phyloP scores from a whole-genome alignment of 2,113 vertebrate species.

The Uria aalge region DNA sequence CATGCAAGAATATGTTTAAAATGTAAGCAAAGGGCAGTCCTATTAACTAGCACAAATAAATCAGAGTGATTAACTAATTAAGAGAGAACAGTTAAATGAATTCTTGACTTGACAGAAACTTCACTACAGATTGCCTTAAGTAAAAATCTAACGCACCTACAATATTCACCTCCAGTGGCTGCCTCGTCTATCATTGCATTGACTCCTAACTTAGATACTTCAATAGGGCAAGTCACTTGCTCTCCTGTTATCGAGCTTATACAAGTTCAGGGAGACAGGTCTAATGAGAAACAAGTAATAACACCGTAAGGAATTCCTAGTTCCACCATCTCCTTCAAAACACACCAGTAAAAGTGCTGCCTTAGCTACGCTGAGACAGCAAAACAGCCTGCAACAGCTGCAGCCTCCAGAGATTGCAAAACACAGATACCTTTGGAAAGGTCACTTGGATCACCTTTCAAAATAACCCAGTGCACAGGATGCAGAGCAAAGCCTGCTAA shows the following conservation, averaged over 20 bases:
- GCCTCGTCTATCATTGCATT: not conserved
- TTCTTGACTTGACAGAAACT: not conserved
- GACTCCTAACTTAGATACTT: not conserved
- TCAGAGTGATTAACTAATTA: not conserved
- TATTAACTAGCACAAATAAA: not conserved
- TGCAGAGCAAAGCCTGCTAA: conserved; percentile 48
- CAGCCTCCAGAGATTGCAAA: conserved; percentile 55
- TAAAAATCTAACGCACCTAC: not conserved
- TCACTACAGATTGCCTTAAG: not conserved
- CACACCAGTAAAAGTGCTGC: conserved; percentile 10
- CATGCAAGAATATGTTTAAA: not conserved
- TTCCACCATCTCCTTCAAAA: not conserved
- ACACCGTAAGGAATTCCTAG: not conserved
- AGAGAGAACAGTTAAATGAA: not conserved
- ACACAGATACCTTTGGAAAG: conserved; percentile 60
- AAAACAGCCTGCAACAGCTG: conserved; percentile 69
- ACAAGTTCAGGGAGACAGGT: not conserved
- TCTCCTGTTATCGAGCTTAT: not conserved
- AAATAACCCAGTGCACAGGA: conserved; percentile 42
- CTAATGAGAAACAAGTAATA: not conserved
- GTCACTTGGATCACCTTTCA: conserved; percentile 74
- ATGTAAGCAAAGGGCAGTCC: not conserved
- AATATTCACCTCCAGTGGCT: not conserved
- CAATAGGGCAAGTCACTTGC: not conserved
- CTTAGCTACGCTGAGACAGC: not conserved